phyloP scores from a whole-genome alignment of 2,797 vertebrate genomes.

The Phylloscopus collybita region DNA sequence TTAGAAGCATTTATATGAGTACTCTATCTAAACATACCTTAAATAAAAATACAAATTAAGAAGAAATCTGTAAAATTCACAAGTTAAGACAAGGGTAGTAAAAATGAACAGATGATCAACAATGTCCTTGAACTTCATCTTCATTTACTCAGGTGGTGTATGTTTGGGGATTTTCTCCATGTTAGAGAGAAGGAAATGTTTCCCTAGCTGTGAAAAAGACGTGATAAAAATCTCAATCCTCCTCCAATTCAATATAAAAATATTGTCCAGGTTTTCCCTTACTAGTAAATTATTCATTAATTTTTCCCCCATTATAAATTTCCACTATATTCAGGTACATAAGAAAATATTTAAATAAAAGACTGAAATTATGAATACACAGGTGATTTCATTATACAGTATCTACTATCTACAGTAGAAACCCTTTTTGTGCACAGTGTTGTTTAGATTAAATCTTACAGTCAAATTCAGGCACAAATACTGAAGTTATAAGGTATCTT shows the following conservation, averaged over 20 bases:
- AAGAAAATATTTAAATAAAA: background rate
- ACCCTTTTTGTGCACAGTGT: background rate
- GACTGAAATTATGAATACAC: background rate
- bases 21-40: background rate
- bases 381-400: background rate
- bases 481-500: background rate
- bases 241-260: background rate
- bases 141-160: background rate
- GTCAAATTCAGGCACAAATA: background rate
- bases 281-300: background rate
- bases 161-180: background rate
- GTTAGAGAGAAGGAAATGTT: background rate
- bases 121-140: background rate
- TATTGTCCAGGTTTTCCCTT: background rate
- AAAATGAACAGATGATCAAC: background rate
- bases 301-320: background rate
- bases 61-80: background rate
- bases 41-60: background rate
- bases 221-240: background rate
- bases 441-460: background rate
- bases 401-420: background rate
- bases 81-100: background rate
- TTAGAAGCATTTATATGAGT: background rate
- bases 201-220: background rate
- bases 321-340: background rate